Evolutionary conservation across 2,797 vertebrate species (phyloP).

Genomic region (Siniperca obscura): DNA sequence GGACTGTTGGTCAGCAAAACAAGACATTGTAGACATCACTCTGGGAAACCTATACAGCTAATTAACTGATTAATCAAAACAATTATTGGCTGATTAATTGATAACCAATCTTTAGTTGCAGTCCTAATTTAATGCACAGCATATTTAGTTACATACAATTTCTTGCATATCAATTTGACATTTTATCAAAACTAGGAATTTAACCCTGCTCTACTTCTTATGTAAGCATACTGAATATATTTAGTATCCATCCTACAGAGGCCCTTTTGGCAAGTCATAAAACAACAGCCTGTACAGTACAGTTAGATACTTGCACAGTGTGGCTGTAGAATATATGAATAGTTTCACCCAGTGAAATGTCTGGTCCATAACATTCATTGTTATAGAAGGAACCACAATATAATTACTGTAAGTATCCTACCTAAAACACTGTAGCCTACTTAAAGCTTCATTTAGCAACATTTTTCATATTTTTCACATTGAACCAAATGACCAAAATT

Average conservation of each 20-base stretch:
- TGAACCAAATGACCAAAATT: not conserved
- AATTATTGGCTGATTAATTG: not conserved
- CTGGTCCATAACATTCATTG: not conserved
- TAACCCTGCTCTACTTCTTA: not conserved
- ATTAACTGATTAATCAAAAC: not conserved
- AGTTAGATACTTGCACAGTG: conserved; percentile 17
- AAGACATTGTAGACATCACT: too few species aligned
- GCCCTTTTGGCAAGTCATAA: conserved; percentile 23
- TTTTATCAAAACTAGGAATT: not conserved
- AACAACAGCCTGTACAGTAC: conserved; percentile 10
- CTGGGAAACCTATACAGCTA: too few species aligned
- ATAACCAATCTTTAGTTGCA: not conserved
- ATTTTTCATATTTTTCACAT: not conserved
- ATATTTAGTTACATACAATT: not conserved
- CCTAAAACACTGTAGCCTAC: not conserved
- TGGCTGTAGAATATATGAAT: conserved; percentile 12
- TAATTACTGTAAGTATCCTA: not conserved
- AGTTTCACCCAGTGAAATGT: not conserved
- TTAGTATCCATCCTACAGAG: conserved; percentile 14
- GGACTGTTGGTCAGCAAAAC: not conserved
- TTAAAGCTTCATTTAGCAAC: not conserved
- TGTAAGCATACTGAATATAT: conserved; percentile 34
- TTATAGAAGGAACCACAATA: not conserved
- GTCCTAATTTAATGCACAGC: not conserved
- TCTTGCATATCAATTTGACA: not conserved